phyloP scores from a whole-genome alignment of 2,113 vertebrate genomes.

The Alethe diademata region DNA sequence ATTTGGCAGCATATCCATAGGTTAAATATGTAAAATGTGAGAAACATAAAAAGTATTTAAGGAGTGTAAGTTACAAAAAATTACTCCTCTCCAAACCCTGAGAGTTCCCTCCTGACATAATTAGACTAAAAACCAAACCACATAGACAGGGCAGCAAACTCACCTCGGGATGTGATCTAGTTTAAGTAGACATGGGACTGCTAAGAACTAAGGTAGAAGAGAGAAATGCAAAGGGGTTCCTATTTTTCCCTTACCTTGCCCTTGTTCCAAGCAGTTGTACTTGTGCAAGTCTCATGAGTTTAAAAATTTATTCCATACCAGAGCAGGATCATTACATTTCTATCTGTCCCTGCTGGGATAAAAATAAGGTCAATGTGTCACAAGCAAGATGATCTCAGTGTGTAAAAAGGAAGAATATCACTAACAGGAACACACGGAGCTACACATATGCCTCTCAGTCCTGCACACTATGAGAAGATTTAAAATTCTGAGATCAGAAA shows the following conservation, averaged over 20 bases:
- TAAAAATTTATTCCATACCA: constrained; percentile 9
- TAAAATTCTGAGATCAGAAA: neutral
- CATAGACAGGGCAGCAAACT: neutral
- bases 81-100: neutral
- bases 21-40: neutral
- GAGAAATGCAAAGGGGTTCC: neutral
- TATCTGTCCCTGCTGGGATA: neutral
- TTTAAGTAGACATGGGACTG: neutral
- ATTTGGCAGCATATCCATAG: neutral
- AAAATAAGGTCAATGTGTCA: constrained; percentile 13
- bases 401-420: neutral
- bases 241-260: neutral
- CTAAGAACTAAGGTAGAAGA: neutral
- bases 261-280: neutral
- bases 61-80: neutral
- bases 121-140: constrained; percentile 1
- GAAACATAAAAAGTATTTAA: neutral
- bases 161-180: neutral
- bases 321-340: neutral
- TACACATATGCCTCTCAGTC: neutral
- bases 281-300: neutral
- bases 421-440: neutral
- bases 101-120: constrained; percentile 21
- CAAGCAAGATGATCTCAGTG: neutral
- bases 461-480: neutral